Evolutionary conservation across 2,888 invertebrate genomes (phyloP), one percentile per base, ranked within the genome.

Genomic region (Glaucopsyche alexis): DNA sequence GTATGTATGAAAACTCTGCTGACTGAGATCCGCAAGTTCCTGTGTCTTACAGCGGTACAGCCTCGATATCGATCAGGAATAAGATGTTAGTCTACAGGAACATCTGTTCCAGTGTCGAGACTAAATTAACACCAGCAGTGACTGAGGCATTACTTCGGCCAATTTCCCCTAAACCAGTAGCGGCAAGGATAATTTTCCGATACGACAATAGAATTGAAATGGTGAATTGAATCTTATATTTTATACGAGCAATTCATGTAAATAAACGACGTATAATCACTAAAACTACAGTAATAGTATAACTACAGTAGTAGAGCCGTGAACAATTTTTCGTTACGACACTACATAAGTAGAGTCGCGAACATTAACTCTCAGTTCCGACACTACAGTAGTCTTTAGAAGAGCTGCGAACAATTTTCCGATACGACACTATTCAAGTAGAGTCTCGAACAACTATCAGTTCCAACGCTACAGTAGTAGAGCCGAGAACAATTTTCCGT

Each of bases 101-200:
- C 90, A 90, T 90, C 90, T 90, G 91, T 88, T 90, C 86, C 85
- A 84, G 84, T 85, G 85, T 86, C 83, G 87, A 86, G 85, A 89
- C 90, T 89, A 90, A 75, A 91, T 91, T 87, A 91, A 90, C 90
- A 89, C 84, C 69, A 82, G 84, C 83, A 88, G 85, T 84, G 87
- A 88, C 85, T 85, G 84, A 85, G 85, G 85, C 87, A 84, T 85
- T 84, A 84, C 84, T 82, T 87, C 86, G 85, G 85, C 83, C 88
- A 86, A 87, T 87, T 87, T 80, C 82, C 84, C 60, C 29, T 60
- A 6, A 29, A 29, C 29, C 60, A 60, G 19, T 29, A 16, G 8
- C 19, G 55, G 7, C 19, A 19, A 16, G 55, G 60, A 38, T 29
- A 55, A 55, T 38, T 60, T 60, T 29, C 60, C 60, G 60, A 60